phyloP scores from a whole-genome alignment of 2,888 invertebrate species.

The Sicus ferrugineus region DNA sequence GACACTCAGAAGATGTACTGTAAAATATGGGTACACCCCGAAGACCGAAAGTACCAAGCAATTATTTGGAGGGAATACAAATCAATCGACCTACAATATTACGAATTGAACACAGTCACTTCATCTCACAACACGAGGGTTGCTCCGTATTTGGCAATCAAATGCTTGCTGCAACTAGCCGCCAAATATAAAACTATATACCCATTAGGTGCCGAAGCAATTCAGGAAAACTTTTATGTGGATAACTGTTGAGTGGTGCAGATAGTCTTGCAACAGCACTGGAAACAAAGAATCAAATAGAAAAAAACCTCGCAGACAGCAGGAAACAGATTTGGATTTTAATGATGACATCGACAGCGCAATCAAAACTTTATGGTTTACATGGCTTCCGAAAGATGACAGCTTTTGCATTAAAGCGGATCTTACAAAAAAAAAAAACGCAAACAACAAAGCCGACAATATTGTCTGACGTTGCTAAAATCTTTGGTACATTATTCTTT shows the following conservation, averaged over 20 bases:
- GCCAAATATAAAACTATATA: not conserved
- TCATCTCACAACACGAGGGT: not conserved
- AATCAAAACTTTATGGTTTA: not conserved
- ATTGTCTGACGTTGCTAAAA: not conserved
- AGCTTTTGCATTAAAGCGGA: not conserved
- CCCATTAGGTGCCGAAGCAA: too few species aligned
- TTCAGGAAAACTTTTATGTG: not conserved
- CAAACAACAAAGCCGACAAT: not conserved
- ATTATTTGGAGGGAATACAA: too few species aligned
- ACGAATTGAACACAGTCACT: too few species aligned
- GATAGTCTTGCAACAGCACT: not conserved
- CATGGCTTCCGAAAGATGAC: slow-evolving; percentile 6
- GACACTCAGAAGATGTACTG: not conserved
- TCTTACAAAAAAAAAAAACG: not conserved
- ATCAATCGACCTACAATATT: too few species aligned
- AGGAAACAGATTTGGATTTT: slow-evolving; percentile 1
- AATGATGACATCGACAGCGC: not conserved
- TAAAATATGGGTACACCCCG: too few species aligned
- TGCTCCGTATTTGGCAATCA: not conserved
- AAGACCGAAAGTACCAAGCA: not conserved
- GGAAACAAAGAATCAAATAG: not conserved
- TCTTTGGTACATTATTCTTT: not conserved
- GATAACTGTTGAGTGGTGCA: not conserved
- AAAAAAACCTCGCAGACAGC: not conserved
- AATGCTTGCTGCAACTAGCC: not conserved